Conservation (phyloP, 2,113 vertebrate genomes). For the Morone chrysops region DNA sequence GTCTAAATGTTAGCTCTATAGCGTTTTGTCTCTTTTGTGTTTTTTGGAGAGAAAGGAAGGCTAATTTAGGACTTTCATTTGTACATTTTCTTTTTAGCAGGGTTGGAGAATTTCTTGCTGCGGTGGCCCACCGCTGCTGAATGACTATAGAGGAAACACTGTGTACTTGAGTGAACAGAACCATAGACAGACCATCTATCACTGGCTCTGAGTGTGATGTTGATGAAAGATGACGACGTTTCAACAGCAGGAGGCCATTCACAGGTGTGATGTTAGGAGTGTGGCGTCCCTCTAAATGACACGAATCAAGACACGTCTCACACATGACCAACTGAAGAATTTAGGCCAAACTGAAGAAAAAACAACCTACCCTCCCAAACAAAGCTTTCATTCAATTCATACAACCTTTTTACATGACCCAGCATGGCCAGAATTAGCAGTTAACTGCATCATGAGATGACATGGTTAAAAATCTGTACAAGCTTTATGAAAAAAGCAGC, state of each 20-base stretch:
- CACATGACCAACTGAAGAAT: constrained; percentile 52
- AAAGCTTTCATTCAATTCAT: constrained; percentile 42
- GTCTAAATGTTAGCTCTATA: constrained; percentile 3
- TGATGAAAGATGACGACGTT: constrained; percentile 76
- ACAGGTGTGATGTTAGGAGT: constrained; percentile 63
- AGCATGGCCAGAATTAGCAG: constrained; percentile 35
- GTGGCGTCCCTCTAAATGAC: constrained; percentile 54
- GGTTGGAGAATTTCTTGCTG: constrained; percentile 39
- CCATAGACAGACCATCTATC: constrained; percentile 73
- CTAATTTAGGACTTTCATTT: constrained; percentile 52
- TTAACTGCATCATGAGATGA: constrained; percentile 44
- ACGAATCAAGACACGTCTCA: constrained; percentile 58
- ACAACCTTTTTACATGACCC: constrained; percentile 46
- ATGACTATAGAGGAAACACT: constrained; percentile 81
- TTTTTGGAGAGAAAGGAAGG: constrained; percentile 32
- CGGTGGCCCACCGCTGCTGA: constrained; percentile 74
- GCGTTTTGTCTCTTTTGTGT: constrained; percentile 21
- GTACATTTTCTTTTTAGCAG: constrained; percentile 34
- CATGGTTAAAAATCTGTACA: constrained; percentile 64
- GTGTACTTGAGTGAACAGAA: constrained; percentile 63
- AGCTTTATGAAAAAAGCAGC: constrained; percentile 52
- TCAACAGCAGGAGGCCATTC: constrained; percentile 72
- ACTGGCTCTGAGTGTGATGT: constrained; percentile 68
- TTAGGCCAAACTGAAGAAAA: constrained; percentile 52
- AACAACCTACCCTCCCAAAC: constrained; percentile 24